Base-by-base conservation (phyloP, 2,113 vertebrate genomes). In the Tetrao urogallus region DNA sequence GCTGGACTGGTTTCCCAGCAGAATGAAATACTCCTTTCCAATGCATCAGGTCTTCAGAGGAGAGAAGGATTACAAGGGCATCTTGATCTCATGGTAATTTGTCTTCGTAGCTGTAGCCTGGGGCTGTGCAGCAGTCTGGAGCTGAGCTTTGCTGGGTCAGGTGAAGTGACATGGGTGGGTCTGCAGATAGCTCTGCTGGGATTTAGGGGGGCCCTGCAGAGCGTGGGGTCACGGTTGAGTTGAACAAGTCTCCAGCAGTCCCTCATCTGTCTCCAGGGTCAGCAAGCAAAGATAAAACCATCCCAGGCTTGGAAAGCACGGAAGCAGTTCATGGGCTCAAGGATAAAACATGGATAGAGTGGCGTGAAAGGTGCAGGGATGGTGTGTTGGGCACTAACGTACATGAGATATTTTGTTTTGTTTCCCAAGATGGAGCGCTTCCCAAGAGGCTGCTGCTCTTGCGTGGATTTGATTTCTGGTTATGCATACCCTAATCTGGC, bases 381-480 rank as follows among this genome's bases (percentile, higher is more conserved):
- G 13, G 30, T 28, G 32, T 43, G 40, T 50, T 63, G 57, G 38
- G 52, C 43, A 22, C 34, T 19, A 43, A 57, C 27, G 21, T 17
- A 14, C 24, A 52, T 30, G 30, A 50, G 52, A 36, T 66, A 71
- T 25, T 5, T 30, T 63, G 4, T 82, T 94, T 85, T 64, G 10
- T 27, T 88, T 84, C 58, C 83, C 54, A 75, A 87, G 92, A 11
- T 3, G 40, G 40, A 7, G 52, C 13, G 15, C 15, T 43, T 43
- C 42, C 42, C 42, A 43, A 43, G 42, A 43, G 82, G 82, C 63
- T n/a, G 52, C 80, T 92, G 42, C 87, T 60, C 24, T 64, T 81
- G 63, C 38, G 12, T 65, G 80, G 69, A 67, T 96, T 94, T 93
- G 84, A 27, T 93, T 80, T 89, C 94, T 95, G 90, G 38, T 82